Percentiles rank a stretch among this genome's conserved stretches.
Evolutionary conservation across 2,113 vertebrate genomes (phyloP).

Genomic region (Oncorhynchus kisutch): DNA sequence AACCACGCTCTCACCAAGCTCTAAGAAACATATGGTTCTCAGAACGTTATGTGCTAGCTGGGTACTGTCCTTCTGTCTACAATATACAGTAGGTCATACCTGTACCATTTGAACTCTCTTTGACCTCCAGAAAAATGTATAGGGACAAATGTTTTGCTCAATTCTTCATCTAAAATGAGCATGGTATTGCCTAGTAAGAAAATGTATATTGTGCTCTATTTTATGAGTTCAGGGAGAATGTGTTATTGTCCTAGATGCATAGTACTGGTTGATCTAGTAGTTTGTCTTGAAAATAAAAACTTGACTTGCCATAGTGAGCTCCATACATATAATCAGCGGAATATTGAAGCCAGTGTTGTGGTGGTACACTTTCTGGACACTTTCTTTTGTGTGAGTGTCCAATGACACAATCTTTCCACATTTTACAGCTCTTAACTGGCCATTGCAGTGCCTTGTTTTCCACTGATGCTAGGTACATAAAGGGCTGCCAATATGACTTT

Average conservation of each 20-base stretch:
- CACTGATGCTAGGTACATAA: background rate
- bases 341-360: no score
- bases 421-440: background rate
- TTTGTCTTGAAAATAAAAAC: background rate
- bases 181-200: constrained; percentile 1
- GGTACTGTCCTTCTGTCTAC: no score
- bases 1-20: no score
- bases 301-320: background rate
- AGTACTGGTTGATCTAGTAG: background rate
- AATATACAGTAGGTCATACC: no score
- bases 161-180: no score
- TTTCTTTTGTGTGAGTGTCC: background rate
- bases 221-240: constrained; percentile 20
- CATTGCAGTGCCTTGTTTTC: background rate
- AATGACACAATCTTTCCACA: background rate
- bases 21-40: no score
- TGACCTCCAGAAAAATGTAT: no score
- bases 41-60: no score
- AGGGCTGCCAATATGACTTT: background rate
- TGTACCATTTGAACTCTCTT: no score
- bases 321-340: no score
- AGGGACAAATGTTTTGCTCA: no score
- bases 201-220: constrained; percentile 26
- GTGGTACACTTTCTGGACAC: no score
- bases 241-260: constrained; percentile 35